Evolutionary conservation across 2,113 vertebrate species (phyloP).

Genomic region (Cheirogaleus medius): DNA sequence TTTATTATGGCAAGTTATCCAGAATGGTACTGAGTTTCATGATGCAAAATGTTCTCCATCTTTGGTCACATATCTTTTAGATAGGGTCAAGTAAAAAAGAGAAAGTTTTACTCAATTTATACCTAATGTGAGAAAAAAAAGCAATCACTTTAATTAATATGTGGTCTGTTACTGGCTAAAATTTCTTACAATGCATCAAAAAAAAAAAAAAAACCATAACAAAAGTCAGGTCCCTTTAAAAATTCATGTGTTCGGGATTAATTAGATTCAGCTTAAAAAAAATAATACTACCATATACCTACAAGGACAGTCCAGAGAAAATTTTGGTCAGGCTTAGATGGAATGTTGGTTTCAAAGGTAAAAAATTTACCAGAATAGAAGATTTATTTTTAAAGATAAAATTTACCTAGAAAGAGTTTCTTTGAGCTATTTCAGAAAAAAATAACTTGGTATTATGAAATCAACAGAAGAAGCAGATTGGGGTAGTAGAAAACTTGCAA

Average conservation of each 20-base stretch:
- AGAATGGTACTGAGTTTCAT: not conserved
- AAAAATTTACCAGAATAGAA: not conserved
- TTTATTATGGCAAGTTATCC: not conserved
- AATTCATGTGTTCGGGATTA: not conserved
- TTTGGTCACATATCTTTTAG: not conserved
- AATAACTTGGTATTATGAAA: not conserved
- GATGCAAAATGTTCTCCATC: not conserved
- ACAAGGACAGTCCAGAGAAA: not conserved
- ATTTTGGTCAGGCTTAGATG: not conserved
- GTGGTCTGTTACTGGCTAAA: not conserved
- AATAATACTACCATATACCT: not conserved
- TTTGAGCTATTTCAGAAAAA: conserved; percentile 32
- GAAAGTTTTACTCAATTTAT: not conserved
- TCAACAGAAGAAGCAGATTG: not conserved
- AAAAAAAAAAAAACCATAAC: too few species aligned
- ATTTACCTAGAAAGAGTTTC: not conserved
- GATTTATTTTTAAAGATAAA: not conserved
- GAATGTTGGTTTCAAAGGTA: not conserved
- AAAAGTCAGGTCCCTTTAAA: not conserved
- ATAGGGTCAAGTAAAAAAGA: not conserved
- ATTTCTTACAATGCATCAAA: conserved; percentile 3
- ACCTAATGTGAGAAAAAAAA: not conserved
- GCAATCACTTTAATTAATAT: not conserved
- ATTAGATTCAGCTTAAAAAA: not conserved
- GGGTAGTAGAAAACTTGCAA: not conserved